Base-by-base conservation (phyloP, 2,113 vertebrate genomes). In the Dinomys branickii region DNA sequence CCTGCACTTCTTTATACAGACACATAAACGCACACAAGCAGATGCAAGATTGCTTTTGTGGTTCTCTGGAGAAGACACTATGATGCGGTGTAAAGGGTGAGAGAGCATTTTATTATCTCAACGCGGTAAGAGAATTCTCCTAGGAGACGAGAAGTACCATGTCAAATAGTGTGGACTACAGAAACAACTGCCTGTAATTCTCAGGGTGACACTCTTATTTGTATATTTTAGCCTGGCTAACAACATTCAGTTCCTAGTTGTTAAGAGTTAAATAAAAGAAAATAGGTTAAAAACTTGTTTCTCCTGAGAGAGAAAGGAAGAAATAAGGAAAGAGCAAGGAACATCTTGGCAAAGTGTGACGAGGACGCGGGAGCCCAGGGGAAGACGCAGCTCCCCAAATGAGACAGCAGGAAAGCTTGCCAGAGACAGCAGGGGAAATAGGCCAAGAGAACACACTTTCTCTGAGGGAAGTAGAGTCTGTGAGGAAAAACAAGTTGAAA, bases 381-480 rank as follows among this genome's bases (percentile, higher is more conserved):
- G 87, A 91, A 93, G 90, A 54, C 22, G 14, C 87, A 81, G 84
- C 44, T 81, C 80, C 56, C 77, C 90, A 88, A 85, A 93, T 19
- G 73, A 96, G 93, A 93, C 47, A 80, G 86, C 88, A 59, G 81
- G 95, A 93, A 89, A 93, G 88, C 10, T 63, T 96, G 85, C 87
- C 81, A 94, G 93, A 91, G 87, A 94, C 77, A 91, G 78, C 95
- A 58, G 35, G 93, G 95, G 96, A 97, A 97, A 94, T 93, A 94
- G 77, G 89, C 75, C 93, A 91, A 91, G 58, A 84, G 81, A 95
- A 96, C 91, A 82, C 71, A 92, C 90, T 96, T 97, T 85, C 97
- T 98, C 92, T 9, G 52, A 97, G 85, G 96, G 84, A 97, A 93
- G 91, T 20, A 87, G 22, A 91, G 52, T 90, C 89, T 96, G 52